These are phyloP conservation scores for Anorthoa munda DNA, from an alignment of 2,888 invertebrate genomes.

Conservation along the genomic window DNA sequence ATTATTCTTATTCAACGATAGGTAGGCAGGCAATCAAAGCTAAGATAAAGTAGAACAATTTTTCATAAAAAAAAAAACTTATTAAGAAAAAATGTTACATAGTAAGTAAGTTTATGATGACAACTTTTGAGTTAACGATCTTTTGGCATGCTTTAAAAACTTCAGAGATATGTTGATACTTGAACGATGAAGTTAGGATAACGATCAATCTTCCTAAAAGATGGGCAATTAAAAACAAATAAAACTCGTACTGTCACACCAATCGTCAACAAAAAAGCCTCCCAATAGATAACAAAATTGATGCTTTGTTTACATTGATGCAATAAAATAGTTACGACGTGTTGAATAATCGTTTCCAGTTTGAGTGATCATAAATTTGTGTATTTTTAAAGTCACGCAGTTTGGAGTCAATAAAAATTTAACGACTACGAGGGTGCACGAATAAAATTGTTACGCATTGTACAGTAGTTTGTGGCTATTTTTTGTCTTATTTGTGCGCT, in stretches of 20 bases:
- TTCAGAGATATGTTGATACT: neutral
- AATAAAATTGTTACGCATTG: constrained; percentile 86
- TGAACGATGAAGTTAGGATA: constrained; percentile 8
- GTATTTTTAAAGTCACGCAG: constrained; percentile 90
- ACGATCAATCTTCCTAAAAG: constrained; percentile 24
- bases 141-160: neutral
- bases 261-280: constrained; percentile 62
- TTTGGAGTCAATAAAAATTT: constrained; percentile 90
- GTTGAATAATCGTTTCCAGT: constrained; percentile 90
- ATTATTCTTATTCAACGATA: neutral
- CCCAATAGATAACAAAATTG: constrained; percentile 81
- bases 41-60: neutral
- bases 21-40: neutral
- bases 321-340: constrained; percentile 90
- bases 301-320: constrained; percentile 88
- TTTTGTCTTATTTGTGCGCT: constrained; percentile 65
- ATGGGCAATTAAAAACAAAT: constrained; percentile 46
- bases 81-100: too few species aligned
- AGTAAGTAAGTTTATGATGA: neutral
- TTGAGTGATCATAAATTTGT: constrained; percentile 91
- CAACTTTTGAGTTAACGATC: neutral
- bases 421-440: constrained; percentile 87
- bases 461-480: constrained; percentile 72
- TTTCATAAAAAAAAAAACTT: neutral
- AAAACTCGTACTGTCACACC: constrained; percentile 48